Conservation (phyloP, 2,113 vertebrate species). For the Charadrius vociferus region DNA sequence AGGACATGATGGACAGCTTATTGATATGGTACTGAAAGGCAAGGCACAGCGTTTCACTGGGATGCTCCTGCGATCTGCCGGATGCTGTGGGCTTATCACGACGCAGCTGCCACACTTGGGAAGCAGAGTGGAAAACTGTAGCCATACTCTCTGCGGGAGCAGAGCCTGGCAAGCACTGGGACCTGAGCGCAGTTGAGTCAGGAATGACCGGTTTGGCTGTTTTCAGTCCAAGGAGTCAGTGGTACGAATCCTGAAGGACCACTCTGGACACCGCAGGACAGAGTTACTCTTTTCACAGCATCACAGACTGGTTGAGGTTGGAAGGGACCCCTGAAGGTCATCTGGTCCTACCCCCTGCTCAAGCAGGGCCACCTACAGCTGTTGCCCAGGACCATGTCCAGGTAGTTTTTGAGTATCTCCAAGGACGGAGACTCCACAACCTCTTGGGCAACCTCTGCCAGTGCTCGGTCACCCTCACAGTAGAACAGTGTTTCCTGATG, state of each 20-base stretch:
- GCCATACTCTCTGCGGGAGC: rapidly evolving
- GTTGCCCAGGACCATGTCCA: background rate
- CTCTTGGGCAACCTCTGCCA: background rate
- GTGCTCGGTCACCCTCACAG: background rate
- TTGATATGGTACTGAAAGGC: constrained; percentile 96
- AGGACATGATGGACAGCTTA: constrained; percentile 97
- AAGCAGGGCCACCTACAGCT: background rate
- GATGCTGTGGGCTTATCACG: rapidly evolving
- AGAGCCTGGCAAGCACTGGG: background rate
- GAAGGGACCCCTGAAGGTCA: background rate
- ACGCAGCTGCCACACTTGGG: rapidly evolving
- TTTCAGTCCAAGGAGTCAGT: background rate
- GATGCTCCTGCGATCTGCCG: rapidly evolving
- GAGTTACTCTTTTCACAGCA: background rate
- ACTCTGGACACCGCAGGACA: background rate
- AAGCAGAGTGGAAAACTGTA: rapidly evolving
- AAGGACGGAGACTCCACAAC: background rate
- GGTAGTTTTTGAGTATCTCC: background rate
- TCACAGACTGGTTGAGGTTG: background rate
- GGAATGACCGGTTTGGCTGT: background rate
- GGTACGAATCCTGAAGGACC: background rate
- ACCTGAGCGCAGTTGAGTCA: rapidly evolving
- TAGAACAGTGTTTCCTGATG: background rate
- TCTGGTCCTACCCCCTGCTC: background rate
- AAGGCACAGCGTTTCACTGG: background rate